A percentile compares a stretch with the other conserved stretches of the same genome.
Evolutionary conservation across 2,797 vertebrate species (phyloP).

Genomic region (Momotus momota): DNA sequence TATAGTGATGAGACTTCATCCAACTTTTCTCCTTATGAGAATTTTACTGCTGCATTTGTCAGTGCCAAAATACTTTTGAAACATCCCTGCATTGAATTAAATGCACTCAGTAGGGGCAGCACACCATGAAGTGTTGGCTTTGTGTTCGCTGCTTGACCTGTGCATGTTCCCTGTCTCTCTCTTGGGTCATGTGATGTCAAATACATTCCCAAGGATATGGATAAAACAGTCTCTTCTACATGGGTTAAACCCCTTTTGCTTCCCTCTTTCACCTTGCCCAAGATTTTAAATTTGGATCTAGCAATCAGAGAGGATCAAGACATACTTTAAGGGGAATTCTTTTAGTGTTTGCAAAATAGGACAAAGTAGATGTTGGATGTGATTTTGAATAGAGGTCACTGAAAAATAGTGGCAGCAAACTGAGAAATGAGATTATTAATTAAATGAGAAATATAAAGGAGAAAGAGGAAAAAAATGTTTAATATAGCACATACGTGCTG

Average conservation of each 20-base stretch:
- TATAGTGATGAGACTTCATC: not conserved
- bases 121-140: not conserved
- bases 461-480: not conserved
- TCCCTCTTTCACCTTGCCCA: not conserved
- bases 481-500: not conserved
- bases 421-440: slow-evolving; percentile 17
- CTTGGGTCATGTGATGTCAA: not conserved
- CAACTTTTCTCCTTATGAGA: not conserved
- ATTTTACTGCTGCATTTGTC: not conserved
- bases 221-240: not conserved
- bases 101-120: not conserved
- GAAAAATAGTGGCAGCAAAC: not conserved
- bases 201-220: not conserved
- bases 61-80: not conserved
- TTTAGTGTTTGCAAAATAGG: not conserved
- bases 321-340: not conserved
- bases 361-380: not conserved
- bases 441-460: not conserved
- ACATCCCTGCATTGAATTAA: not conserved
- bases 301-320: not conserved
- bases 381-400: not conserved
- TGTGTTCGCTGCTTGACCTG: not conserved
- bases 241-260: not conserved
- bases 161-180: not conserved
- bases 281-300: not conserved